These are phyloP conservation scores for Caenorhabditis sp. DNA, from an alignment of 2,888 invertebrate species.

Conservation along the genomic window DNA sequence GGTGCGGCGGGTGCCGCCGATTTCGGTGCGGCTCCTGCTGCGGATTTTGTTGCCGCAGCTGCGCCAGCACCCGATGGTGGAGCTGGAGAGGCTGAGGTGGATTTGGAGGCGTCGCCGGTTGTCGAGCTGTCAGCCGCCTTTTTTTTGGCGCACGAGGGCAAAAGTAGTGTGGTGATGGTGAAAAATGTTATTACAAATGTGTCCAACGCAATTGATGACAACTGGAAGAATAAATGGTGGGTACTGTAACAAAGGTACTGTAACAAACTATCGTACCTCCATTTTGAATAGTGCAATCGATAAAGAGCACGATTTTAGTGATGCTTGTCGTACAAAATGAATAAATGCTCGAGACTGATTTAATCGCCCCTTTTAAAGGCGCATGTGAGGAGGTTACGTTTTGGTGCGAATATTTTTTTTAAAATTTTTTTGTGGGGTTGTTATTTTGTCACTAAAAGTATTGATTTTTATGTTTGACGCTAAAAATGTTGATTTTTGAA, in stretches of 20 bases:
- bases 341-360: neutral
- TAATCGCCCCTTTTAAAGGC: neutral
- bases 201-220: neutral
- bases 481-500: too few relatives aligned
- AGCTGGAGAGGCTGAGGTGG: neutral
- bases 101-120: neutral
- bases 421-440: too few relatives aligned
- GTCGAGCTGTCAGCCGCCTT: neutral
- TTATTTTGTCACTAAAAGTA: too few relatives aligned
- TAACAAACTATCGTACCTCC: neutral
- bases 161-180: neutral
- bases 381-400: too few relatives aligned
- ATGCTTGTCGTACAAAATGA: neutral
- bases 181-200: neutral
- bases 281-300: neutral
- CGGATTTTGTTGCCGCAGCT: neutral
- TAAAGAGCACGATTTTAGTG: neutral
- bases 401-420: too few relatives aligned
- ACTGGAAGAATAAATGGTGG: neutral
- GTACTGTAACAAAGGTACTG: neutral
- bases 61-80: neutral
- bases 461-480: too few relatives aligned
- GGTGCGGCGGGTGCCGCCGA: neutral
- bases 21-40: too few relatives aligned
- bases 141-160: neutral